Conservation (phyloP, 2,797 vertebrate species). For the Arremon brunneinucha region DNA sequence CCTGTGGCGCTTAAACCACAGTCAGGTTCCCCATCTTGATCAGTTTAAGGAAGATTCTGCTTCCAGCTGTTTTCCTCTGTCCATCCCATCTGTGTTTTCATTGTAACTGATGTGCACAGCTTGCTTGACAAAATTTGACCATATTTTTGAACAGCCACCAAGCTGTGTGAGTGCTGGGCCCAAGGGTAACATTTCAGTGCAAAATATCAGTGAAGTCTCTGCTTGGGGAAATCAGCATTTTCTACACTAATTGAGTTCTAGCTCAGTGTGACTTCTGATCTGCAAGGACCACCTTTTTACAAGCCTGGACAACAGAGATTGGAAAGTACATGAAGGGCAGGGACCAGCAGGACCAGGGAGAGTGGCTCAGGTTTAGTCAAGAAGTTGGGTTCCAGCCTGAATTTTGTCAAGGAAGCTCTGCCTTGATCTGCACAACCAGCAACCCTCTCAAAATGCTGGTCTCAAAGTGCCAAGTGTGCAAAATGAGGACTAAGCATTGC, state of each 20-base stretch:
- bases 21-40: background rate
- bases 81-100: background rate
- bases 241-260: background rate
- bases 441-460: background rate
- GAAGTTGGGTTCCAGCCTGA: background rate
- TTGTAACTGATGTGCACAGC: background rate
- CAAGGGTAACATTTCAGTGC: rapidly evolving
- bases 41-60: background rate
- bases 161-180: background rate
- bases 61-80: background rate
- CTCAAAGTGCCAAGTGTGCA: background rate
- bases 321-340: background rate
- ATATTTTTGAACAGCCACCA: background rate
- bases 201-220: background rate
- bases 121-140: background rate
- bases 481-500: rapidly evolving
- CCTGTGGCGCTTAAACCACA: background rate
- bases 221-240: background rate
- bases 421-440: background rate
- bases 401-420: background rate
- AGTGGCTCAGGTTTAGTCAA: background rate
- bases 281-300: background rate
- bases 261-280: background rate
- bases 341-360: rapidly evolving
- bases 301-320: background rate